Evolutionary conservation across 2,113 vertebrate species (phyloP), one percentile per base, ranked within the genome.

Genomic region (Catagonus wagneri): DNA sequence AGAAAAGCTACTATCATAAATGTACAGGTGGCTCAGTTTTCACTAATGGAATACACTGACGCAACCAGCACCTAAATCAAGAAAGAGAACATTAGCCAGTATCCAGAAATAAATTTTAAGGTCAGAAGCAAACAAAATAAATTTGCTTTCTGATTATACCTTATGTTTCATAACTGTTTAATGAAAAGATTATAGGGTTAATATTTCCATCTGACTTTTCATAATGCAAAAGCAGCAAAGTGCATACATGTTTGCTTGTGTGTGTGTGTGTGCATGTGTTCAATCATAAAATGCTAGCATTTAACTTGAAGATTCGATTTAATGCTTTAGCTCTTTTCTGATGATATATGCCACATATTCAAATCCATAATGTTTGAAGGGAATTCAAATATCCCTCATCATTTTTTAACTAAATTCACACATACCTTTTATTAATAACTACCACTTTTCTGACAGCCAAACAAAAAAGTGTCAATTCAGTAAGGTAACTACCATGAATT

Each of bases 341-440:
- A 72, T 4, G 93, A 44, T 60, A 12, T 29, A 60, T 89, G 1
- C 4, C 7, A 74, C 20, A 60, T 79, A 83, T 39, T 85, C 19
- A 86, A 54, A 68, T 87, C 74, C 4, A 39, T 74, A 86, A 32
- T 22, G 11, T 86, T 94, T 2, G 81, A 92, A 94, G 71, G 10
- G 22, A 90, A 83, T 84, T 93, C 32, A 94, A 75, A 90, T 52
- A 92, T 83, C 19, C 2, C 13, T 68, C 92, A 2, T 88, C 11
- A 85, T 12, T 95, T 95, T 44, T 90, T 96, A 84, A 84, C 20
- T 84, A 90, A 81, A 83, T 89, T n/a, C 13, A 90, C 4, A 60
- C 27, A 27, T 81, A 58, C 9, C 3, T 95, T 92, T 71, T 72
- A 66, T 56, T 72, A 78, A 68, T 80, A 89, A 36, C 4, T 92